These are phyloP conservation scores for Aquatica leii DNA, from an alignment of 2,888 invertebrate species.

Conservation along the genomic window DNA sequence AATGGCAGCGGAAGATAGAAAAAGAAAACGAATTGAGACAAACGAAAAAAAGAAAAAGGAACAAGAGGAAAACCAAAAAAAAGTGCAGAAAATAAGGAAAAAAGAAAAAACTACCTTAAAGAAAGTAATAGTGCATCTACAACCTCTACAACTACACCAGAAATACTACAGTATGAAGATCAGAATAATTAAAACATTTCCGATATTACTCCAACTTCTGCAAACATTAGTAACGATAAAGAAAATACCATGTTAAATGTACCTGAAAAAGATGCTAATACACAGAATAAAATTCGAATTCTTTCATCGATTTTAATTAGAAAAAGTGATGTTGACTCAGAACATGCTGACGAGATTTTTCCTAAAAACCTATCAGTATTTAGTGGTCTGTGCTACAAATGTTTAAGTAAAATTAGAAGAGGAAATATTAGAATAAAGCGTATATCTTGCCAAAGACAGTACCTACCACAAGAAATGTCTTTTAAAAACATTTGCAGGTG, in stretches of 20 bases:
- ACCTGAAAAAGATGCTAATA: neutral
- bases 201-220: neutral
- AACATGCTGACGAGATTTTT: too few species aligned
- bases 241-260: neutral
- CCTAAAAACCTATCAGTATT: too few species aligned
- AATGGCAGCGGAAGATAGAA: too few species aligned
- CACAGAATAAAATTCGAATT: neutral
- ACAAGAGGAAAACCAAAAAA: too few species aligned
- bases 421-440: neutral
- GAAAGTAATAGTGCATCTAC: neutral
- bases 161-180: neutral
- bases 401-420: neutral
- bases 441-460: too few species aligned
- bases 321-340: neutral
- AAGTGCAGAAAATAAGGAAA: neutral
- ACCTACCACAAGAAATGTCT: too few species aligned
- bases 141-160: neutral
- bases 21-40: too few species aligned
- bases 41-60: too few species aligned
- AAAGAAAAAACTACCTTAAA: neutral
- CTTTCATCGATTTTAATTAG: neutral
- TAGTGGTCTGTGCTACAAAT: neutral
- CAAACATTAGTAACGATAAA: neutral
- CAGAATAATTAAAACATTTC: neutral
- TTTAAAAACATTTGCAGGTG: neutral